phyloP scores from a whole-genome alignment of 2,113 vertebrate genomes.

The Melierax canorus region DNA sequence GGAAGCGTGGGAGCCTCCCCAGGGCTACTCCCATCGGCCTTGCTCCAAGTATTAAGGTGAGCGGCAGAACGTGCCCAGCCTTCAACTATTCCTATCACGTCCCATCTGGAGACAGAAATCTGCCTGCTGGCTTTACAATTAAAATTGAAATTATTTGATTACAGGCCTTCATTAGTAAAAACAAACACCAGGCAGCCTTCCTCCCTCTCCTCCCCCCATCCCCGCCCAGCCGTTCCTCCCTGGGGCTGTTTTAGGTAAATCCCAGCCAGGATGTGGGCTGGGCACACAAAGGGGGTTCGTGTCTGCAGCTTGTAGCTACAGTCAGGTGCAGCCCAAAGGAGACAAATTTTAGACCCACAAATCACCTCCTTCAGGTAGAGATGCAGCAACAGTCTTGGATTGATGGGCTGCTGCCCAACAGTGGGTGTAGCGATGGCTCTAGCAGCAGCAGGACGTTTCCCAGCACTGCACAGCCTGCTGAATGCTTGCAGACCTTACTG shows the following conservation, averaged over 20 bases:
- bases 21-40: background rate
- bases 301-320: background rate
- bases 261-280: background rate
- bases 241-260: constrained; percentile 1
- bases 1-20: background rate
- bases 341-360: background rate
- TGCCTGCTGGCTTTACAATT: constrained; percentile 62
- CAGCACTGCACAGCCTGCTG: background rate
- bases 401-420: accelerated
- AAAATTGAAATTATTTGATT: constrained; percentile 62
- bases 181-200: constrained; percentile 37
- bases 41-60: background rate
- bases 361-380: background rate
- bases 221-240: background rate
- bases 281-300: background rate
- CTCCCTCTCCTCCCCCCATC: background rate
- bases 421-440: accelerated
- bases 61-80: background rate
- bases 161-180: constrained; percentile 55
- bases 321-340: background rate
- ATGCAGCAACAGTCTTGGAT: background rate
- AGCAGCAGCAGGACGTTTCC: background rate
- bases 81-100: constrained; percentile 43
- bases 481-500: background rate
- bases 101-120: constrained; percentile 65